These are phyloP conservation scores for Ptilonorhynchus violaceus DNA, from an alignment of 2,113 vertebrate species.

Conservation along the genomic window DNA sequence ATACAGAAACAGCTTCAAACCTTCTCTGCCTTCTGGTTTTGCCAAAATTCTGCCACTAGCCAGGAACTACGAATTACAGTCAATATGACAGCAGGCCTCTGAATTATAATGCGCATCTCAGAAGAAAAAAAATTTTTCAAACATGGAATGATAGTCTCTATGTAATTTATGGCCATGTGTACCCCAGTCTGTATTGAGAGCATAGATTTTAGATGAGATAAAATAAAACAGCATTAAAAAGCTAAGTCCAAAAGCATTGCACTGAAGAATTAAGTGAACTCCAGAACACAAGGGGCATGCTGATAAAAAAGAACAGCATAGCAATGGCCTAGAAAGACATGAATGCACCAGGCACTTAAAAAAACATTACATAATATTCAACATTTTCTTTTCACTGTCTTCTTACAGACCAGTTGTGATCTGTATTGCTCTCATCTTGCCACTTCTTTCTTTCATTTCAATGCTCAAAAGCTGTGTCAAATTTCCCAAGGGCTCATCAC, in stretches of 20 bases:
- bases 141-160: neutral
- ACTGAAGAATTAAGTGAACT: neutral
- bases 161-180: neutral
- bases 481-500: constrained; percentile 2
- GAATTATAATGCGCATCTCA: neutral
- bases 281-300: neutral
- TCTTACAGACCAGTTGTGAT: neutral
- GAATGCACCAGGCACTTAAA: neutral
- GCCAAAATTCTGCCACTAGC: neutral
- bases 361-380: neutral
- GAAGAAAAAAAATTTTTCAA: neutral
- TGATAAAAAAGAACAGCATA: neutral
- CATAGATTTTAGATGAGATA: neutral
- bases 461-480: neutral
- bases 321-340: neutral
- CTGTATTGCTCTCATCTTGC: neutral
- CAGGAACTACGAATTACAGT: neutral
- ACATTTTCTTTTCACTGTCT: neutral
- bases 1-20: neutral
- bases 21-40: neutral
- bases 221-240: neutral
- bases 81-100: neutral
- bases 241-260: neutral
- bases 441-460: neutral
- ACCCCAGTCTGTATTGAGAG: neutral